phyloP scores from a whole-genome alignment of 2,888 invertebrate species.

The Parnassius orleans region DNA sequence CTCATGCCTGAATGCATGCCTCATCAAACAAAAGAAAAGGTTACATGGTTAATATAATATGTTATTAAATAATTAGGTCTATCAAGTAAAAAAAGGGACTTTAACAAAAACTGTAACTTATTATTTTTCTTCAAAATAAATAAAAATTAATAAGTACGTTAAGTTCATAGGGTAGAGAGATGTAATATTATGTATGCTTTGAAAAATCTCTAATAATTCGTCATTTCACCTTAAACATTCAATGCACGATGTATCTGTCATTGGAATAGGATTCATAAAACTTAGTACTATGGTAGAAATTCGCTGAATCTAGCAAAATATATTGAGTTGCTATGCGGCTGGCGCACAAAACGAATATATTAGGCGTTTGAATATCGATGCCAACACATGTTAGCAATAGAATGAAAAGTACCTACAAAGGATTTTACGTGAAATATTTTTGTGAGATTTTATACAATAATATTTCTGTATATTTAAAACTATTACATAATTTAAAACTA shows the following conservation, averaged over 20 bases:
- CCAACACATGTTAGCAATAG: slow-evolving; percentile 17
- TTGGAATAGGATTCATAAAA: not conserved
- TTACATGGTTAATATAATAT: too few species aligned
- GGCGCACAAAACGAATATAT: slow-evolving; percentile 28
- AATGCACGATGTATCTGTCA: slow-evolving; percentile 1
- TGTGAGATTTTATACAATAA: too few species aligned
- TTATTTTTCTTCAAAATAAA: too few species aligned
- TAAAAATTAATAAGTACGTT: too few species aligned
- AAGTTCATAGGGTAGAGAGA: too few species aligned
- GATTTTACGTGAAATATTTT: slow-evolving; percentile 13
- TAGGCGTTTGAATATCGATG: slow-evolving; percentile 27
- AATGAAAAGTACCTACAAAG: slow-evolving; percentile 15
- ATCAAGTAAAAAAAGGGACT: too few species aligned
- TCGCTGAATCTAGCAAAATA: not conserved
- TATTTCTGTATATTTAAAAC: too few species aligned
- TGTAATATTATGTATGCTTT: slow-evolving; percentile 3
- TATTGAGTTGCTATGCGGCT: slow-evolving; percentile 5
- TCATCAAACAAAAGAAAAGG: too few species aligned
- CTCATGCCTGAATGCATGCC: too few species aligned
- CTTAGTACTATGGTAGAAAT: not conserved
- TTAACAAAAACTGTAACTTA: too few species aligned
- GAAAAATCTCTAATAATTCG: slow-evolving; percentile 22
- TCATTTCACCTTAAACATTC: slow-evolving; percentile 20
- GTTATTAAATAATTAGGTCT: too few species aligned
- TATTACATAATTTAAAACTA: too few species aligned